Conservation (phyloP, 2,797 vertebrate genomes). For the Streptopelia turtur region DNA sequence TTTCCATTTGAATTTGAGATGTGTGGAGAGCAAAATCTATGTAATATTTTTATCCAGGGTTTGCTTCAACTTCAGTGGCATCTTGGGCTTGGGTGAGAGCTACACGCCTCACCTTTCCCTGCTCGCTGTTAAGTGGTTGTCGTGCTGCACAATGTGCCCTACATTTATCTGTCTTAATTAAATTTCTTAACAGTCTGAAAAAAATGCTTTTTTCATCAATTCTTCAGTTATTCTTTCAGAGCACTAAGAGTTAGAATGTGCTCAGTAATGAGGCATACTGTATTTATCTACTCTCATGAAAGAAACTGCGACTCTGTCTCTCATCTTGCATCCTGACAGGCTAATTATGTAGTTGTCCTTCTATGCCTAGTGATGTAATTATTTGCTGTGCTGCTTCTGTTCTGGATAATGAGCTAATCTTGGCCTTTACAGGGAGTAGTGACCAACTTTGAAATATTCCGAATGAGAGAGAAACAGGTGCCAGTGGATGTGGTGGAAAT, state of each 20-base stretch:
- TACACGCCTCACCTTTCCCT: neutral
- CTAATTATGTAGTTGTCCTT: neutral
- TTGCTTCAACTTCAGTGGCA: neutral
- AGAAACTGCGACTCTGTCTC: neutral
- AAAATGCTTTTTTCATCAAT: neutral
- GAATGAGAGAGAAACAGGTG: constrained; percentile 99
- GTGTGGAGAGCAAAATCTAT: neutral
- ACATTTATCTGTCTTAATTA: neutral
- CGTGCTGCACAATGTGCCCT: neutral
- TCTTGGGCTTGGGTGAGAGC: neutral
- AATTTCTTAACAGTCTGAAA: neutral
- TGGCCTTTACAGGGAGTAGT: constrained; percentile 89
- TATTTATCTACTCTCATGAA: neutral
- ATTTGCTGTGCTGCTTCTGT: neutral
- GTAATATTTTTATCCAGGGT: neutral
- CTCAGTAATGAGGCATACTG: neutral
- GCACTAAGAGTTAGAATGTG: neutral
- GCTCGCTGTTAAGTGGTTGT: neutral
- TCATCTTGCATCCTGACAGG: neutral
- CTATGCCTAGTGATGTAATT: neutral
- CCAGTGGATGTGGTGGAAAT: constrained; percentile 98
- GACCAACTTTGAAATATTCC: constrained; percentile 99
- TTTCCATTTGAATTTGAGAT: neutral
- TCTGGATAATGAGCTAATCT: neutral
- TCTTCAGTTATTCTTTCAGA: neutral